Evolutionary conservation across 2,797 vertebrate genomes (phyloP).

Genomic region (Chelon labrosus): DNA sequence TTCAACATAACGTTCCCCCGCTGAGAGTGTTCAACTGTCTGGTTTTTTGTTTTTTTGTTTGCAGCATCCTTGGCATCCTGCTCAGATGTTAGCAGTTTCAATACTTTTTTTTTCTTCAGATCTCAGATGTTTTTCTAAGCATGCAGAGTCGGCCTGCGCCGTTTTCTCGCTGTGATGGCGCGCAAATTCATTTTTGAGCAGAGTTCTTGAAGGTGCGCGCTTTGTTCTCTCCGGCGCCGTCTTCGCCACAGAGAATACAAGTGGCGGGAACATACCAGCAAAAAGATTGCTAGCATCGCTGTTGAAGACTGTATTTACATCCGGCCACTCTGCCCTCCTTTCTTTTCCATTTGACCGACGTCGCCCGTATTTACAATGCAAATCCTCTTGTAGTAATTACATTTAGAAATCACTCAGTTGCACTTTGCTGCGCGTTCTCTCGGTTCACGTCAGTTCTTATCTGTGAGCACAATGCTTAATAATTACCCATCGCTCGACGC

Average conservation of each 20-base stretch:
- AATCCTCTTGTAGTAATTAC: neutral
- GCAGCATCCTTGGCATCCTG: neutral
- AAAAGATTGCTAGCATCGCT: neutral
- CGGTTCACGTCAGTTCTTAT: neutral
- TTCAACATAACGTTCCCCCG: neutral
- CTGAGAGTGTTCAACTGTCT: no score
- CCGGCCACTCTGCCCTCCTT: neutral
- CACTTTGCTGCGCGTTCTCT: neutral
- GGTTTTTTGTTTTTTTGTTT: neutral
- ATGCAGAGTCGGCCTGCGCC: slow-evolving; percentile 7
- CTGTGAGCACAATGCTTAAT: neutral
- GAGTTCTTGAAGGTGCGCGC: slow-evolving; percentile 42
- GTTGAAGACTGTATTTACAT: neutral
- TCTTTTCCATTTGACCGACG: slow-evolving; percentile 7
- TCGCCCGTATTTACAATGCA: neutral
- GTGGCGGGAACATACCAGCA: slow-evolving; percentile 8
- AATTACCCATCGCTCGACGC: neutral
- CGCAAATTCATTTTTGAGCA: slow-evolving; percentile 32
- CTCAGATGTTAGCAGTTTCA: neutral
- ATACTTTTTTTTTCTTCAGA: neutral
- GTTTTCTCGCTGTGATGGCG: slow-evolving; percentile 6
- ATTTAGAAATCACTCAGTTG: slow-evolving; percentile 2
- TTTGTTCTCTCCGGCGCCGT: slow-evolving; percentile 47
- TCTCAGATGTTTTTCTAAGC: neutral
- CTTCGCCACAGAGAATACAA: slow-evolving; percentile 33